A percentile compares a stretch with the other conserved stretches of the same genome.
phyloP scores from a whole-genome alignment of 2,888 invertebrate species.

The Rhimphoctona megacephalus region DNA sequence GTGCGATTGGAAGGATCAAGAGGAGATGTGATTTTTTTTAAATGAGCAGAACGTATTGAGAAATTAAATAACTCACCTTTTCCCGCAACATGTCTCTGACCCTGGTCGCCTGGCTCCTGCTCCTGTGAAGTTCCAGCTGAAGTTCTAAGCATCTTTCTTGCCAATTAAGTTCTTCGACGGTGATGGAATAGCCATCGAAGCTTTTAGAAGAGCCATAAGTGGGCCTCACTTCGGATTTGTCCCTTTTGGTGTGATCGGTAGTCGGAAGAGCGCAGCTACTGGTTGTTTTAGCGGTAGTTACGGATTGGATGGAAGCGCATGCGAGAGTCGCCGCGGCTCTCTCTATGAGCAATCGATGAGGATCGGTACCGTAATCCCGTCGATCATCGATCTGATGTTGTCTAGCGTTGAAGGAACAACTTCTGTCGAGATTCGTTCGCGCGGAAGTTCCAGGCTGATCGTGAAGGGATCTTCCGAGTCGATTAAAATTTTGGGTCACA shows the following conservation, averaged over 20 bases:
- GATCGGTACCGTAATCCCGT: constrained; percentile 50
- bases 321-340: constrained; percentile 65
- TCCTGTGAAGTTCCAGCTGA: constrained; percentile 94
- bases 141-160: constrained; percentile 94
- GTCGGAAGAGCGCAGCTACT: constrained; percentile 59
- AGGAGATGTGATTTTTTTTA: too few relatives aligned
- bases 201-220: constrained; percentile 81
- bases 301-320: neutral
- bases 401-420: constrained; percentile 75
- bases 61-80: constrained; percentile 89
- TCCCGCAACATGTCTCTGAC: constrained; percentile 95
- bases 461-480: constrained; percentile 57
- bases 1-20: neutral
- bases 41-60: too few relatives aligned
- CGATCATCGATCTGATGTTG: constrained; percentile 68
- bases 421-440: constrained; percentile 74
- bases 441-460: constrained; percentile 70
- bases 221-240: constrained; percentile 79
- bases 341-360: constrained; percentile 71
- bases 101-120: constrained; percentile 94
- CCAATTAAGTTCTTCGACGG: constrained; percentile 90
- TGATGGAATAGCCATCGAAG: constrained; percentile 81
- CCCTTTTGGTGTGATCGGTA: constrained; percentile 79
- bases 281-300: neutral
- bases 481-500: constrained; percentile 59